Evolutionary conservation across 2,797 vertebrate species (phyloP).

Genomic region (Fringilla coelebs): DNA sequence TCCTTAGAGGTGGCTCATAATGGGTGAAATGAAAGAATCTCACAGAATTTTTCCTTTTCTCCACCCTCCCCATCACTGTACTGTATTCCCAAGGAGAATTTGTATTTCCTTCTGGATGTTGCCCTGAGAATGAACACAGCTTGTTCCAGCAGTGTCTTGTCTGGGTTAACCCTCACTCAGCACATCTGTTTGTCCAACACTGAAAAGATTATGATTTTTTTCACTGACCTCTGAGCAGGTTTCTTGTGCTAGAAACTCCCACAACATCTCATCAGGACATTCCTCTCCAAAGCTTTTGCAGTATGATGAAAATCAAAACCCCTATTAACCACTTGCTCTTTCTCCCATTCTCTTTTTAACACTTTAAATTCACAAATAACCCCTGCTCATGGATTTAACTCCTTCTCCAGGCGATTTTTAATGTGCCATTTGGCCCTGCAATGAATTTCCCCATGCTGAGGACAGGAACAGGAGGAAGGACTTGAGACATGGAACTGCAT

Average conservation of each 20-base stretch:
- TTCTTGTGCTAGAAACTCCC: neutral
- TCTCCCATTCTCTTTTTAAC: neutral
- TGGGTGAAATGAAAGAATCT: neutral
- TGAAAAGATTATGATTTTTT: neutral
- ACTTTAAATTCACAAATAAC: neutral
- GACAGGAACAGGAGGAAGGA: neutral
- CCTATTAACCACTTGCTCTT: neutral
- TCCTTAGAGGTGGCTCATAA: neutral
- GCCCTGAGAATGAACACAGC: neutral
- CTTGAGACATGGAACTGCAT: neutral
- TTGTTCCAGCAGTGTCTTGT: neutral
- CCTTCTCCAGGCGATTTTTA: neutral
- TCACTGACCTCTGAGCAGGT: neutral
- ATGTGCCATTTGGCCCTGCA: neutral
- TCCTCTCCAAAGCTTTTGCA: neutral
- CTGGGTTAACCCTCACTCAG: neutral
- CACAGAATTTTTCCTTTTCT: neutral
- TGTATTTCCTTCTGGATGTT: neutral
- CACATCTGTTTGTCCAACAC: neutral
- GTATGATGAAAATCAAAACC: neutral
- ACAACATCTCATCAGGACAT: accelerated
- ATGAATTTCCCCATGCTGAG: neutral
- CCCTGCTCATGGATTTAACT: neutral
- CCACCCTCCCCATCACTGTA: accelerated
- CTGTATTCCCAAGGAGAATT: neutral